Percentiles rank a stretch among this genome's conserved stretches.
Evolutionary conservation across 2,113 vertebrate species (phyloP).

Genomic region (Amia ocellicauda): DNA sequence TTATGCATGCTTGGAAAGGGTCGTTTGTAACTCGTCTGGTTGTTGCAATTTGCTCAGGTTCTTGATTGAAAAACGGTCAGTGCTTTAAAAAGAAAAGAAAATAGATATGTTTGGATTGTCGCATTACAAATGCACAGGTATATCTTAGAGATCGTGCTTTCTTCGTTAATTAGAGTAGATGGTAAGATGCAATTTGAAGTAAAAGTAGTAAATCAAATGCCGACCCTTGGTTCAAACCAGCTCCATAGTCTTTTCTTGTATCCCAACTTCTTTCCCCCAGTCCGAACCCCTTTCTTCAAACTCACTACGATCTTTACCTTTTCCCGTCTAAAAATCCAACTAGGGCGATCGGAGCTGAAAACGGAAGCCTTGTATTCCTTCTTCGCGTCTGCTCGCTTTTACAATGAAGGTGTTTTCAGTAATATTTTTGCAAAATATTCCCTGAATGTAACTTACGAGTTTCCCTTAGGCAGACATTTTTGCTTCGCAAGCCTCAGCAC

Average conservation of each 20-base stretch:
- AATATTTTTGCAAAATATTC: slow-evolving; percentile 52
- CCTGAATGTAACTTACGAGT: slow-evolving; percentile 85
- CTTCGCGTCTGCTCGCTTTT: slow-evolving; percentile 48
- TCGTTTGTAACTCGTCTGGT: not conserved
- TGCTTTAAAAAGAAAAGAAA: not conserved
- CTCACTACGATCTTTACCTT: slow-evolving; percentile 69
- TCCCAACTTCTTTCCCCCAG: slow-evolving; percentile 69
- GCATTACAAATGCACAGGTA: not conserved
- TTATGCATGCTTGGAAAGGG: not conserved
- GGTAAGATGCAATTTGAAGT: slow-evolving; percentile 15
- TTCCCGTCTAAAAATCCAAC: slow-evolving; percentile 73
- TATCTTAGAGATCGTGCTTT: not conserved
- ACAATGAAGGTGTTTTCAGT: slow-evolving; percentile 43
- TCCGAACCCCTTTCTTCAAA: slow-evolving; percentile 58
- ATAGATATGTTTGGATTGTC: not conserved
- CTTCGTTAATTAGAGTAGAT: not conserved
- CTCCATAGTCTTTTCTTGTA: slow-evolving; percentile 46
- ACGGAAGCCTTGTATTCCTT: slow-evolving; percentile 55
- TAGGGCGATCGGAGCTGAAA: slow-evolving; percentile 70
- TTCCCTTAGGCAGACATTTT: slow-evolving; percentile 98
- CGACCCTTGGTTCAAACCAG: slow-evolving; percentile 28
- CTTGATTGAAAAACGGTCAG: not conserved
- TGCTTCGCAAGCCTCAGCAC: slow-evolving; percentile 82
- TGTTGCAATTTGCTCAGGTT: not conserved
- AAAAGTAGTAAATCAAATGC: slow-evolving; percentile 28